phyloP scores from a whole-genome alignment of 2,888 invertebrate genomes.

The Pandemis corylana region DNA sequence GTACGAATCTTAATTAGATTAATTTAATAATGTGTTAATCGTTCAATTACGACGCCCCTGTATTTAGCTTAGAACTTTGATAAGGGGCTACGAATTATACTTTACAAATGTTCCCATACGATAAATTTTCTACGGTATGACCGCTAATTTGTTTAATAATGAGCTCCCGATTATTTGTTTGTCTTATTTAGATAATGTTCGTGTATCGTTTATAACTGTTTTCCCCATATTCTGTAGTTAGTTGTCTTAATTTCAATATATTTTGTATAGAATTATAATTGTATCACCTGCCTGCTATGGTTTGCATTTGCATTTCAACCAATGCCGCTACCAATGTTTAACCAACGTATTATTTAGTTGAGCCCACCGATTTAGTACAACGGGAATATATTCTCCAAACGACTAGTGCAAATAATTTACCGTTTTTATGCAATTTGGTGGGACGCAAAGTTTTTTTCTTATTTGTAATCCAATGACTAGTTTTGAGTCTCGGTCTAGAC shows the following conservation, averaged over 20 bases:
- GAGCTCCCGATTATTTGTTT: no score
- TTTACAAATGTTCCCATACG: neutral
- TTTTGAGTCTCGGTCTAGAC: slow-evolving; percentile 6
- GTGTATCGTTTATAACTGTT: neutral
- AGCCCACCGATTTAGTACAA: slow-evolving; percentile 35
- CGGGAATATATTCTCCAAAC: neutral
- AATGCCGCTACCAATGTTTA: neutral
- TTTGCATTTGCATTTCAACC: slow-evolving; percentile 33
- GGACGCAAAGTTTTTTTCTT: neutral
- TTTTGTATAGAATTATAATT: slow-evolving; percentile 63
- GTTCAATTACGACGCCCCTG: neutral
- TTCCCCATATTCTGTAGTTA: neutral
- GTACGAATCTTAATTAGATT: neutral
- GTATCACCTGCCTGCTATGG: slow-evolving; percentile 50
- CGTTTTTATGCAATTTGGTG: slow-evolving; percentile 17
- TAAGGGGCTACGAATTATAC: neutral
- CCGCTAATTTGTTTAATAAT: no score
- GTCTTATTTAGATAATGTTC: no score
- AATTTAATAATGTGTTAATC: slow-evolving; percentile 1
- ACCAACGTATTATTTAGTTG: slow-evolving; percentile 16
- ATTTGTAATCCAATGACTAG: slow-evolving; percentile 11
- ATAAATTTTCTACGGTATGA: no score
- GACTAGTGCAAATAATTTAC: slow-evolving; percentile 24
- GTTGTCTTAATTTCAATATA: slow-evolving; percentile 56
- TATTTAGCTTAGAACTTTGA: neutral